Base-by-base conservation (phyloP, 1,140 invertebrate genomes). In the Monochamus saltuarius region DNA sequence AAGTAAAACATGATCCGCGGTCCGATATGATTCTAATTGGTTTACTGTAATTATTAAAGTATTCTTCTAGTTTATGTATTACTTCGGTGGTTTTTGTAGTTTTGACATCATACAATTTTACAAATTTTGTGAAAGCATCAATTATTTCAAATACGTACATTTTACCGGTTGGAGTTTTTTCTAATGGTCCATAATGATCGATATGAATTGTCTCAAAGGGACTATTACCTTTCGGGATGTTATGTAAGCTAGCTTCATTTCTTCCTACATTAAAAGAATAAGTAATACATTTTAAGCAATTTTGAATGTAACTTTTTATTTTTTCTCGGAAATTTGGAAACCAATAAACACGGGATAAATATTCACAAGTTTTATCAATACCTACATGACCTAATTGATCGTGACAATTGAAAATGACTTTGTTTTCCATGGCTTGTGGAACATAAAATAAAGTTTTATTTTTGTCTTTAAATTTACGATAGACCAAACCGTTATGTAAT, bases 251-350 rank as follows among this genome's bases (percentile, higher is more conserved):
- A 7, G 66, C 69, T 57, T 68, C 57, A 4, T 8, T 7, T 62
- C 71, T 75, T 63, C 60, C 7, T 8, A 4, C 58, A 70, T 76
- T 54, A 7, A 69, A 58, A 2, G 64, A 70, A 46, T 61, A 74
- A 42, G 49, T 38, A 19, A 75, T 63, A 53, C 70, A 63, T 53
- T 70, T 68, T 35, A 75, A 16, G 43, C 67, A 73, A 64, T 75
- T 69, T 22, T 37, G 4, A n/a, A 60, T 64, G 40, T 60, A 50
- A 4, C 29, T 16, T 50, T 64, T 61, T 9, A 70, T 43, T 50
- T 73, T 75, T 29, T 67, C 22, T 36, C 67, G 37, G 7, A 78
- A 40, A 0, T 68, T 56, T 1, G 68, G 65, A 67, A 77, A 71
- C 68, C 67, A 66, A 68, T 77, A 67, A 10, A 16, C 29, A 6